Conservation (phyloP, 2,797 vertebrate genomes). For the Parauchenoglanis punctatus region DNA sequence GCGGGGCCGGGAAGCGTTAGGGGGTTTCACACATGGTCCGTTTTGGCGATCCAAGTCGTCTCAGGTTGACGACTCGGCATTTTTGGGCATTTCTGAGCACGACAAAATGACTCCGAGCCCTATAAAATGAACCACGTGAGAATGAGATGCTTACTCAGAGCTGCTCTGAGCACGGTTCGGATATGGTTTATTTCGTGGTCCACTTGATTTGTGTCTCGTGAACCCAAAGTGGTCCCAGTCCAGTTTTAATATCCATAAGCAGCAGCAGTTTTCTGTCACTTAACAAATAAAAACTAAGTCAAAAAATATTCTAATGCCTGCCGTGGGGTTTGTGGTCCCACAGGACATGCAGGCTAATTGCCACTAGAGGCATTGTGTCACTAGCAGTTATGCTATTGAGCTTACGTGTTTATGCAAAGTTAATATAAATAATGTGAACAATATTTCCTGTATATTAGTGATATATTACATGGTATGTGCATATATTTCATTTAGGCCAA, state of each 20-base stretch:
- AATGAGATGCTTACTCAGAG: not conserved
- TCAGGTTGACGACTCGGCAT: not conserved
- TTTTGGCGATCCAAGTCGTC: not conserved
- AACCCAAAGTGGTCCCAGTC: not conserved
- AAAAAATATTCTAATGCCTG: no score
- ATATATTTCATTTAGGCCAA: not conserved
- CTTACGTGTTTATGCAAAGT: not conserved
- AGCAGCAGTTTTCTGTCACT: not conserved
- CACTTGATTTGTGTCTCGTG: not conserved
- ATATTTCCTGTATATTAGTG: not conserved
- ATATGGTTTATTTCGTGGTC: not conserved
- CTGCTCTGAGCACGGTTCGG: not conserved
- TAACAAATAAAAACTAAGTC: not conserved
- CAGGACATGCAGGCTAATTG: not conserved
- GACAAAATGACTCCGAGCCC: not conserved
- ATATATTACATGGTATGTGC: not conserved
- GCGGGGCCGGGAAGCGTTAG: not conserved
- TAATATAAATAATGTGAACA: not conserved
- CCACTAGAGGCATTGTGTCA: not conserved
- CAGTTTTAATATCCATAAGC: not conserved
- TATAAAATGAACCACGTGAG: not conserved
- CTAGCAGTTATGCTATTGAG: not conserved
- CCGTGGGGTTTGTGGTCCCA: not conserved
- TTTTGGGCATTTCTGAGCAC: not conserved
- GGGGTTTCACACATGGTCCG: constrained; percentile 1